phyloP scores from a whole-genome alignment of 30 jellyfish, hydroid and myxozoan species.

The Turritopsis dohrnii region DNA sequence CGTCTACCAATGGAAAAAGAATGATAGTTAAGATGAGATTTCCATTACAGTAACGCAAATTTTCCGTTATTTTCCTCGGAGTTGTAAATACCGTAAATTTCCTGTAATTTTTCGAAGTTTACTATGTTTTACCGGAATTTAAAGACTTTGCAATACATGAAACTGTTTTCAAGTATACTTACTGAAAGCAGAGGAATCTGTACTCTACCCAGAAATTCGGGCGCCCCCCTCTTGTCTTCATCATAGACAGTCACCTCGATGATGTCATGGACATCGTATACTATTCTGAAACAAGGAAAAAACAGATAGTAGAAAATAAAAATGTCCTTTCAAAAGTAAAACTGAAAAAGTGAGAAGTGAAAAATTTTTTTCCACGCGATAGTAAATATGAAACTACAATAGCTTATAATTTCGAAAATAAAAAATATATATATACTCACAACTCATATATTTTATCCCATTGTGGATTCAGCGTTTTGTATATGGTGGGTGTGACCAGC shows the following conservation, averaged over 20 bases:
- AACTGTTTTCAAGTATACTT: slow-evolving; percentile 18
- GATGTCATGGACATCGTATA: slow-evolving; percentile 69
- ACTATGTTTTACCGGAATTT: no score
- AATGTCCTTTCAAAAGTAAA: not conserved
- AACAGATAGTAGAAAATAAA: not conserved
- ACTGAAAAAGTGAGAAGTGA: no score
- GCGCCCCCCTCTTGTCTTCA: slow-evolving; percentile 96
- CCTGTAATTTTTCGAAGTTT: no score
- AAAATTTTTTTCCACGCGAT: no score
- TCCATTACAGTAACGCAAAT: no score
- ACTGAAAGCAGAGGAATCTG: slow-evolving; percentile 80
- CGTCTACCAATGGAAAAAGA: no score
- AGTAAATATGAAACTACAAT: no score
- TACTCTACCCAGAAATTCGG: slow-evolving; percentile 94
- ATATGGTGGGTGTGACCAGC: slow-evolving; percentile 85
- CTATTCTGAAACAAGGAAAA: slow-evolving; percentile 43
- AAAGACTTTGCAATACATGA: no score
- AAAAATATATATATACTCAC: slow-evolving; percentile 41
- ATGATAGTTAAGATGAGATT: no score
- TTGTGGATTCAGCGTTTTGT: slow-evolving; percentile 86
- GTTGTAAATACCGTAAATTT: no score
- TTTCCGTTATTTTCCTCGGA: no score
- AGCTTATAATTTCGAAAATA: not conserved
- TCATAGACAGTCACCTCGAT: slow-evolving; percentile 66
- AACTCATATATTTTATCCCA: slow-evolving; percentile 91